These are phyloP conservation scores for Apogon hyalosoma DNA, from an alignment of 2,797 vertebrate species.

Conservation along the genomic window DNA sequence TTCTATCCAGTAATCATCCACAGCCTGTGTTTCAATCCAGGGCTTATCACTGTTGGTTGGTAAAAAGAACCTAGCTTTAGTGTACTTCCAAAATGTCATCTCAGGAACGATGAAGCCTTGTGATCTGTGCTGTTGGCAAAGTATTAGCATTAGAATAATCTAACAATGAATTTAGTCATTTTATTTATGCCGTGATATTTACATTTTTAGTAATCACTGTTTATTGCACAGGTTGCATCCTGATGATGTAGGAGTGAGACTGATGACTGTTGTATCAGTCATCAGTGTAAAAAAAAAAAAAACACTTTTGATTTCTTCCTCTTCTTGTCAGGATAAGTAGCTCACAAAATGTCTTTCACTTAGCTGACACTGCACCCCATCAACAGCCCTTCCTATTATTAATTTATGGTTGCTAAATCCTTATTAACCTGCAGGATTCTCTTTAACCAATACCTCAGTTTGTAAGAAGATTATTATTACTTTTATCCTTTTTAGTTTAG, in stretches of 20 bases:
- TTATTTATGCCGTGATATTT: no score
- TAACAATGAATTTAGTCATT: no score
- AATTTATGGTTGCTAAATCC: not conserved
- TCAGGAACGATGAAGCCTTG: not conserved
- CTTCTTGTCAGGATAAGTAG: not conserved
- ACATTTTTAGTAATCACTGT: no score
- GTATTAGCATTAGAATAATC: no score
- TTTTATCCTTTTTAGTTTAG: slow-evolving; percentile 1
- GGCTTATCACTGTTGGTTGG: slow-evolving; percentile 18
- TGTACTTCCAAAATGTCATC: slow-evolving; percentile 34
- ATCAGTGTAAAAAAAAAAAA: no score
- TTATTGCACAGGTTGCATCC: no score
- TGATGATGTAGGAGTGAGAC: no score
- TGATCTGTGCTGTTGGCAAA: no score
- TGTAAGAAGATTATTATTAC: slow-evolving; percentile 35
- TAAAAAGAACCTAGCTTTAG: slow-evolving; percentile 1
- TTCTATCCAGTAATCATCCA: slow-evolving; percentile 29
- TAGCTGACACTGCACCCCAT: no score
- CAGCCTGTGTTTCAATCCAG: slow-evolving; percentile 34
- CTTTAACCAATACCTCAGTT: slow-evolving; percentile 14
- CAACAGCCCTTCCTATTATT: not conserved
- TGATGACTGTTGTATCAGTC: no score
- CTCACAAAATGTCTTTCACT: not conserved
- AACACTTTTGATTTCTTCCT: no score
- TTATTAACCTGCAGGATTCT: not conserved